Conservation (phyloP, 2,888 invertebrate genomes). For the Ptilodon capucinus region DNA sequence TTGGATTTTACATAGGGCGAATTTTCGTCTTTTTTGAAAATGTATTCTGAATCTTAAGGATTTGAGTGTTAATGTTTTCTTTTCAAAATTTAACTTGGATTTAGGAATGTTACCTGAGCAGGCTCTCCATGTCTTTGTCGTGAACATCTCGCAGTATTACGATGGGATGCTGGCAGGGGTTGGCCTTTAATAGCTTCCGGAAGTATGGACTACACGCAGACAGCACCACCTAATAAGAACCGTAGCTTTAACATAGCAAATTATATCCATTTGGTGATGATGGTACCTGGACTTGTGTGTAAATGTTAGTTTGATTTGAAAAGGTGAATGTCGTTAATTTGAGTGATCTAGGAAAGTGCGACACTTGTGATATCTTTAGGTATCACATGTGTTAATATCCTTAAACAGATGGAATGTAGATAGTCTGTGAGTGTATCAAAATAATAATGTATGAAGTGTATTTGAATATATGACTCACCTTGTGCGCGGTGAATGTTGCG, state of each 20-base stretch:
- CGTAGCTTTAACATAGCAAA: neutral
- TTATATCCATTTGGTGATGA: neutral
- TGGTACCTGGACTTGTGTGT: neutral
- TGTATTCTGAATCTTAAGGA: too few relatives aligned
- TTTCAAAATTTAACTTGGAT: too few relatives aligned
- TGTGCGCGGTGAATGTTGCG: constrained; percentile 94
- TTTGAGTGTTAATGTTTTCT: too few relatives aligned
- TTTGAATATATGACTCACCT: constrained; percentile 70
- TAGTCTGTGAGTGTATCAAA: too few relatives aligned
- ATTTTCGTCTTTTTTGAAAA: too few relatives aligned
- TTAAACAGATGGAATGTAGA: too few relatives aligned
- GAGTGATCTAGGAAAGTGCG: too few relatives aligned
- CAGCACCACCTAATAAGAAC: constrained; percentile 83
- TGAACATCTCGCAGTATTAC: constrained; percentile 93
- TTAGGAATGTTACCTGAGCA: constrained; percentile 85
- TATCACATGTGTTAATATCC: too few relatives aligned
- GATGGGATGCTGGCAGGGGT: constrained; percentile 95
- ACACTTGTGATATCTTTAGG: too few relatives aligned
- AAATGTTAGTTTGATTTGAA: neutral
- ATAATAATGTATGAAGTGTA: too few relatives aligned
- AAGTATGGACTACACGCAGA: constrained; percentile 97
- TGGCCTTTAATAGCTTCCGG: constrained; percentile 92
- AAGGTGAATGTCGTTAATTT: too few relatives aligned
- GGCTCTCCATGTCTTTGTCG: constrained; percentile 92
- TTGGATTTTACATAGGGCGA: too few relatives aligned